These are phyloP conservation scores for Cyanoramphus novaezelandiae DNA, from an alignment of 2,113 vertebrate genomes.

Conservation along the genomic window DNA sequence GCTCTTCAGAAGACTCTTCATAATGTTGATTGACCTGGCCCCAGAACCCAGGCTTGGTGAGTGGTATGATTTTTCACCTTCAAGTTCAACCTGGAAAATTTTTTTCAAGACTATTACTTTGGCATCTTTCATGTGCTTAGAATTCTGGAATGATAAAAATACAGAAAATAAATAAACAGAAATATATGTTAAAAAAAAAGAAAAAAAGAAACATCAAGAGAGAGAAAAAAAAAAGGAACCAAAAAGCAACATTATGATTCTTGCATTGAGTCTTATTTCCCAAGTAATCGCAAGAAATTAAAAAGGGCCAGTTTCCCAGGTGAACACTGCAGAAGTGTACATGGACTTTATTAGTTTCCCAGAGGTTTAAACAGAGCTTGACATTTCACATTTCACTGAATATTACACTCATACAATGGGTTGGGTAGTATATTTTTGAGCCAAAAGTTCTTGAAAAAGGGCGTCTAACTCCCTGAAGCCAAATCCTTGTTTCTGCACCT, in stretches of 20 bases:
- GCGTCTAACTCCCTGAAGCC: not conserved
- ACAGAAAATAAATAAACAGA: conserved; percentile 13
- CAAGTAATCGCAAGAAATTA: conserved; percentile 4
- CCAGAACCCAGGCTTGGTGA: conserved; percentile 4
- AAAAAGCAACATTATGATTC: not conserved
- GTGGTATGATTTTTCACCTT: conserved; percentile 30
- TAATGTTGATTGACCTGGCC: not conserved
- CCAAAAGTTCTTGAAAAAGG: conserved; percentile 40
- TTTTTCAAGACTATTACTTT: conserved; percentile 11
- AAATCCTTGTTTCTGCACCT: conserved; percentile 46
- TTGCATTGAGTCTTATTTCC: not conserved
- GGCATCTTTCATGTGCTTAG: conserved; percentile 6
- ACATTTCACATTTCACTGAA: conserved; percentile 46
- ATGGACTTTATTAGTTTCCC: conserved; percentile 43
- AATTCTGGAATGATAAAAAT: conserved; percentile 34
- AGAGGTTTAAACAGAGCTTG: conserved; percentile 49
- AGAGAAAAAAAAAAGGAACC: not conserved
- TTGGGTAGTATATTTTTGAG: conserved; percentile 18
- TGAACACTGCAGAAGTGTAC: not conserved
- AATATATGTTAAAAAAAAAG: not conserved
- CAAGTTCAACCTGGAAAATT: conserved; percentile 47
- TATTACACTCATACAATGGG: not conserved
- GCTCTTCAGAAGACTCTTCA: not conserved
- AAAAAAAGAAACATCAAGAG: not conserved
- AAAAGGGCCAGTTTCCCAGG: conserved; percentile 22